Base-by-base conservation (phyloP, 2,797 vertebrate genomes). In the Etheostoma nigrum region DNA sequence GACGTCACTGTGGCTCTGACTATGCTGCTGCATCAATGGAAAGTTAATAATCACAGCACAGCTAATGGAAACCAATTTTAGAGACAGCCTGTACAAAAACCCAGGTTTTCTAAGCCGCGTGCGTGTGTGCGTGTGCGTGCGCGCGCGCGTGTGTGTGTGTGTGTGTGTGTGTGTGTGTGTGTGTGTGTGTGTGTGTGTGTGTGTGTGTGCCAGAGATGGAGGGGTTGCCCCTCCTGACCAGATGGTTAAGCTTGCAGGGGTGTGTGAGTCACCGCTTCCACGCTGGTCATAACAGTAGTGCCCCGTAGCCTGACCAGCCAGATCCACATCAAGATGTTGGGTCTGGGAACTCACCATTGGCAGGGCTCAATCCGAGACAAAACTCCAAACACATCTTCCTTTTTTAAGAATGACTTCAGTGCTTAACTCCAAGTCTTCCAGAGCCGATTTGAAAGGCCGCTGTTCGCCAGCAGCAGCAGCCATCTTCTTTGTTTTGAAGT, bases 1-100 rank as follows among this genome's bases (percentile, higher is more conserved):
- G 92, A 94, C 88, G 91, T 94, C 93, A 93, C 48, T 11, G 72
- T 54, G 74, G 69, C 55, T 78, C 68, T 76, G 76, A 85, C 69
- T 79, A 45, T 83, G 79, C 82, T 66, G 76, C 67, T 53, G 68
- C 86, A 88, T 91, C 89, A 87, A 76, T 87, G 85, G 86, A 88
- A 87, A 84, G 85, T 93, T 88, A 82, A 87, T 89, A 86, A 92
- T 85, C 81, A 64, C 74, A 76, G 74, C 60, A 60, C 42, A 86
- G 73, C 81, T 90, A 86, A 91, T 91, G 89, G 90, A 91, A 89
- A 86, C 72, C 49, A 66, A 89, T 86, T 89, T 85, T 67, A 88
- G 76, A 86, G 78, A 68, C 57, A 48, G 48, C 66, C 83, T 88
- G 81, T 69, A 85, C 74, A 78, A 83, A 89, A 89, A 79, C 62